Evolutionary conservation across 2,113 vertebrate species (phyloP).

Genomic region (Neotoma lepida): DNA sequence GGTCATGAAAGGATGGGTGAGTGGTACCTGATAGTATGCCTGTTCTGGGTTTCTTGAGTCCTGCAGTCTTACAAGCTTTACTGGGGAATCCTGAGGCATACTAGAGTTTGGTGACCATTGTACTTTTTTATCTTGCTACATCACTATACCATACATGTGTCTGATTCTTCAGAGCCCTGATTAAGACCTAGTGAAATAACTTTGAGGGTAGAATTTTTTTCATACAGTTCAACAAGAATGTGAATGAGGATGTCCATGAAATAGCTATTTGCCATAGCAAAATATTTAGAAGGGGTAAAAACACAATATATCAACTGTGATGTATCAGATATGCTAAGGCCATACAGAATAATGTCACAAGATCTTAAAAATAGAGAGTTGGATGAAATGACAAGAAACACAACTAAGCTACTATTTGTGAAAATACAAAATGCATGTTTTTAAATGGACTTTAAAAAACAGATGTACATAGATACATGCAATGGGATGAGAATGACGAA

Average conservation of each 20-base stretch:
- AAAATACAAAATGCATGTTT: background rate
- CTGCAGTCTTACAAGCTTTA: background rate
- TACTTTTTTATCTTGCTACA: conserved; percentile 41
- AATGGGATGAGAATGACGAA: background rate
- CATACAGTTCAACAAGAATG: background rate
- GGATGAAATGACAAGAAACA: background rate
- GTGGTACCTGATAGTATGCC: background rate
- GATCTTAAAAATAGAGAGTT: background rate
- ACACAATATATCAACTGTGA: background rate
- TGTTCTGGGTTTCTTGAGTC: background rate
- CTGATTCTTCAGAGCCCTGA: background rate
- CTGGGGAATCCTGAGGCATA: background rate
- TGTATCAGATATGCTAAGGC: background rate
- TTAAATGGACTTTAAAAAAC: conserved; percentile 32
- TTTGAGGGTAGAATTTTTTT: background rate
- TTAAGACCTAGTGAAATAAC: conserved; percentile 17
- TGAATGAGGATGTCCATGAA: conserved; percentile 10
- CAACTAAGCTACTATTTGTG: background rate
- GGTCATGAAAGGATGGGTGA: background rate
- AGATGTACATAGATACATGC: background rate
- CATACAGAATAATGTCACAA: background rate
- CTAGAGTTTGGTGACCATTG: background rate
- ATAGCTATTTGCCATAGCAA: conserved; percentile 31
- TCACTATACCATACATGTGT: background rate
- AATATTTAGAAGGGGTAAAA: background rate